These are phyloP conservation scores for Haemorhous mexicanus DNA, from an alignment of 2,113 vertebrate species.

Conservation along the genomic window DNA sequence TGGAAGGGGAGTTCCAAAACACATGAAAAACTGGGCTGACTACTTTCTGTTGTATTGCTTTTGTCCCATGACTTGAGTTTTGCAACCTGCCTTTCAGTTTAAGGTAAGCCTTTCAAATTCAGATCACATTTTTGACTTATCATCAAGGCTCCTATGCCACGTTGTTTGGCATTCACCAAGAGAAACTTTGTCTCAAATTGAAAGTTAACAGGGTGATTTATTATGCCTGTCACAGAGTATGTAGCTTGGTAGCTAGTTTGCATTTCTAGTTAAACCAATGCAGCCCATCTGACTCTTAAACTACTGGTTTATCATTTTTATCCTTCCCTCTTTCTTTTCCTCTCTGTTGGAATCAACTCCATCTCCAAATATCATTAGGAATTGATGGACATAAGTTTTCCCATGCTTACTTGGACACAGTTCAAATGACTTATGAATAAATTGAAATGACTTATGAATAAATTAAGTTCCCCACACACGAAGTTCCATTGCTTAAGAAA, in stretches of 20 bases:
- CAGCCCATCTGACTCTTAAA: not conserved
- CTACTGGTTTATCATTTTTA: not conserved
- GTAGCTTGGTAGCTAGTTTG: not conserved
- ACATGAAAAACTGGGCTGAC: not conserved
- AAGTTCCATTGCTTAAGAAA: constrained; percentile 27
- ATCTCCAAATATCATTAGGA: not conserved
- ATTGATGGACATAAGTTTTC: not conserved
- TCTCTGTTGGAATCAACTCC: not conserved
- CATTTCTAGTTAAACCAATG: not conserved
- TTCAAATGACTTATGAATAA: constrained; percentile 19
- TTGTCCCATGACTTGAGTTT: not conserved
- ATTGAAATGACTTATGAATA: constrained; percentile 3
- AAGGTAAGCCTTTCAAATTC: not conserved
- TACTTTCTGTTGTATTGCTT: not conserved
- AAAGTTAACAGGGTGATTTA: not conserved
- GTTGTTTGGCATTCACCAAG: not conserved
- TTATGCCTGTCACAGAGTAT: not conserved
- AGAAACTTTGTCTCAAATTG: not conserved
- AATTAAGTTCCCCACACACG: constrained; percentile 9
- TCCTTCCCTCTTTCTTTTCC: not conserved
- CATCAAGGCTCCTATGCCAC: not conserved
- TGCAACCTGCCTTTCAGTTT: not conserved
- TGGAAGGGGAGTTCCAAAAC: not conserved
- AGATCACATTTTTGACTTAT: not conserved
- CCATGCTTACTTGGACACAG: not conserved